phyloP scores from a whole-genome alignment of 2,113 vertebrate species.

The Pelecanus crispus region DNA sequence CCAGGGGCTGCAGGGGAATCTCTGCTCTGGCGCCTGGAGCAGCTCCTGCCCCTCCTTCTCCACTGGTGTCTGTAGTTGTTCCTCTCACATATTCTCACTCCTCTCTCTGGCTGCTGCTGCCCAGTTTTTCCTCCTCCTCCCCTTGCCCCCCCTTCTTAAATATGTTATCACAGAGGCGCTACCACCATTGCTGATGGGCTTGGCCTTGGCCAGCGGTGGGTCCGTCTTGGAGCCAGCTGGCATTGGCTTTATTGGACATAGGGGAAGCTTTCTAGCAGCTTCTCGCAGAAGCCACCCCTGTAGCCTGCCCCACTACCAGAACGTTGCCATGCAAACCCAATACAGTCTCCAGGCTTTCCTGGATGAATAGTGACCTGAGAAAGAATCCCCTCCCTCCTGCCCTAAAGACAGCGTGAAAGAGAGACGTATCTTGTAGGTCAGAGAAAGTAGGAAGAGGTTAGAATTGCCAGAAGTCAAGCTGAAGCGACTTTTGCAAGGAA shows the following conservation, averaged over 20 bases:
- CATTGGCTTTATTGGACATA: not conserved
- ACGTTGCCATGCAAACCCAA: not conserved
- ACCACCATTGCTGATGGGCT: not conserved
- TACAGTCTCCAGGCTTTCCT: not conserved
- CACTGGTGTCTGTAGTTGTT: not conserved
- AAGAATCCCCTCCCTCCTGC: not conserved
- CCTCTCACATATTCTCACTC: not conserved
- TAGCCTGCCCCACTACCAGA: not conserved
- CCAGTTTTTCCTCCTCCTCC: too few relatives aligned
- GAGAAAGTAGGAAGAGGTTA: not conserved
- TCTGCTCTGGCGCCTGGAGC: not conserved
- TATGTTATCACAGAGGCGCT: not conserved
- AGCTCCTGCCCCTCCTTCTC: not conserved
- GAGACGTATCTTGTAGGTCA: not conserved
- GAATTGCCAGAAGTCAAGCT: not conserved
- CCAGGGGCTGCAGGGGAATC: not conserved
- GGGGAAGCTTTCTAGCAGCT: not conserved
- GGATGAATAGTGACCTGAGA: not conserved
- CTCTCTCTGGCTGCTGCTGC: not conserved
- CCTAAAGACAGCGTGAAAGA: not conserved
- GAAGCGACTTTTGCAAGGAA: not conserved
- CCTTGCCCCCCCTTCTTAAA: not conserved
- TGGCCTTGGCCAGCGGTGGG: rapidly evolving
- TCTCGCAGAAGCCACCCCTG: not conserved
- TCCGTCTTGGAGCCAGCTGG: not conserved